Conservation (phyloP, 1,140 invertebrate species). For the Drosophila ercepeae region DNA sequence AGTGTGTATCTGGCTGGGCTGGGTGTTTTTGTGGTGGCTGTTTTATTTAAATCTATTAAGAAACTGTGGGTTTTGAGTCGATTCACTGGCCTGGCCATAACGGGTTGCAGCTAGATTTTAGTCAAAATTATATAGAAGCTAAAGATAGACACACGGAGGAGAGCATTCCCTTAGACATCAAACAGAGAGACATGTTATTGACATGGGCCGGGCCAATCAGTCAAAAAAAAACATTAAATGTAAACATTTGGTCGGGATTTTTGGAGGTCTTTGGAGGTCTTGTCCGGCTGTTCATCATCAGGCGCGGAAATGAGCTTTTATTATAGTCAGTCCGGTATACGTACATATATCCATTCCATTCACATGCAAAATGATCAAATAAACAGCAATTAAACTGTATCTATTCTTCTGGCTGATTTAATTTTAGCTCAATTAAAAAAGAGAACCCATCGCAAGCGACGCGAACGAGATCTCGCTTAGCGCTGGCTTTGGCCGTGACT, state of each 20-base stretch:
- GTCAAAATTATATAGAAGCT: conserved; percentile 7
- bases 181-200: conserved; percentile 43
- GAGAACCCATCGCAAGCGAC: conserved; percentile 55
- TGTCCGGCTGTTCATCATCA: conserved; percentile 36
- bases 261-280: conserved; percentile 33
- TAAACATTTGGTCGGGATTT: conserved; percentile 39
- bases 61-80: no score
- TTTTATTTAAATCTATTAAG: conserved; percentile 19
- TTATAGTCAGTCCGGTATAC: conserved; percentile 26
- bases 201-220: conserved; percentile 43
- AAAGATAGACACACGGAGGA: conserved; percentile 14
- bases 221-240: conserved; percentile 27
- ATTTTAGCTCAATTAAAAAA: conserved; percentile 80
- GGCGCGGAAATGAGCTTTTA: conserved; percentile 49
- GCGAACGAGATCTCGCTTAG: conserved; percentile 25
- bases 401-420: conserved; percentile 78
- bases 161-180: conserved; percentile 22
- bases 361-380: conserved; percentile 51
- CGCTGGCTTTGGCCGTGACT: conserved; percentile 58
- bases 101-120: no score
- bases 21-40: conserved; percentile 10
- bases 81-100: no score
- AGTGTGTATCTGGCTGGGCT: conserved; percentile 5
- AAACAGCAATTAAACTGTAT: conserved; percentile 72
- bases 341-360: conserved; percentile 33